Base-by-base conservation (phyloP, 2,888 invertebrate species). In the Diarsia mendica region DNA sequence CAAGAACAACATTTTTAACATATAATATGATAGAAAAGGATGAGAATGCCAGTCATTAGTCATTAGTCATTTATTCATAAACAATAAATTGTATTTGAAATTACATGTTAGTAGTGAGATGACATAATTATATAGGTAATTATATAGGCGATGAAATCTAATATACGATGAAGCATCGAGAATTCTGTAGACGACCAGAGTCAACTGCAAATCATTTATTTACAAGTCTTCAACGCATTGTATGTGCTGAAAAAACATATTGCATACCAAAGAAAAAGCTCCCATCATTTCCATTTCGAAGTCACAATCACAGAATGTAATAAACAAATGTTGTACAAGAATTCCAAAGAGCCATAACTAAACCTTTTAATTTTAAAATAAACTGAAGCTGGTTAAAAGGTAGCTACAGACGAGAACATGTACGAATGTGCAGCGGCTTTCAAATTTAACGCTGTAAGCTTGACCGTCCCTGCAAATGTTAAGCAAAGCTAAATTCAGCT, bases 401-500 rank as follows among this genome's bases (percentile, higher is more conserved):
- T 23, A 63, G 55, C 48, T 23, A 58, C 20, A 68, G 28, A 13
- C 8, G 33, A n/a, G 23, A 63, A 74, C 55, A 67, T 48, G 15
- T 11, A 73, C 20, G 46, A 77, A 77, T 79, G 28, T 74, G 67
- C 70, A 68, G 28, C 33, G 13, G 66, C 61, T 82, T 82, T 55
- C 13, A 71, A 60, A 71, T 82, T 79, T 69, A 23, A 51, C 66
- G 5, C 39, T 68, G 55, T 69, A 72, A 72, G 70, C 74, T 81
- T 70, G 69, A 66, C 71, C 75, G 55, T 33, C 13, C 33, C 48
- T 15, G 58, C 51, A 79, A 77, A 72, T n/a, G 39, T 68, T 65
- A 63, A 73, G 68, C 75, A 63, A 75, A 80, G 67, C 70, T 64
- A 76, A 75, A 79, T 72, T 63, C n/a, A 44, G 61, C 66, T 75